Evolutionary conservation across 2,888 invertebrate genomes (phyloP), one percentile per base, ranked within the genome.

Genomic region (Pseudeuparius sepicola): DNA sequence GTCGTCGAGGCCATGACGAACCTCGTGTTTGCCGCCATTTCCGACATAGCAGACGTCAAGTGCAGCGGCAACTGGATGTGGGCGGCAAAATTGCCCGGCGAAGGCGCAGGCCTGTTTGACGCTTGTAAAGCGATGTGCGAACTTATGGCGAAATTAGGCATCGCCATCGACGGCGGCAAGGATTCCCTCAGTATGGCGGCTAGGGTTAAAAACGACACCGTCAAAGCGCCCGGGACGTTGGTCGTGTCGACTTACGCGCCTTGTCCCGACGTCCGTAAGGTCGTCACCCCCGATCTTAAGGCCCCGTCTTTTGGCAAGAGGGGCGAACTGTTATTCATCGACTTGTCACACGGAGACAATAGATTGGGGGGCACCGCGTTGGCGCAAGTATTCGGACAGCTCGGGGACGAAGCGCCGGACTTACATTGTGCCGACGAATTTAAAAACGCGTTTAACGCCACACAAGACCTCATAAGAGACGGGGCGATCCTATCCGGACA

Each of bases 1-100:
- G 85, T 98, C 0, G 90, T 85, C 1, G 98, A 98, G 63, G 84
- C 96, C 7, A 17, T 43, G 18, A 42, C 39, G 40, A 98, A 98
- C 63, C 69, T 98, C 44, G 92, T 79, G 1, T 81, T 81, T 55
- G 78, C 76, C 2, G 72, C 70, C 15, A 74, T 81, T 30, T 67
- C 70, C 1, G 67, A 69, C 35, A 49, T 79, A 13, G 67, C 81
- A 63, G 97, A 98, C 62, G 82, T 97, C 2, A 98, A 97, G 64
- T 96, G 96, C 60, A 93, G 92, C 24, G 97, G 90, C n/a, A 98
- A 98, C 63, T 98, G 97, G 97, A 98, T 98, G 98, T 98, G 97
- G 97, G 83, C 93, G 0, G 97, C 96, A 7, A 97, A 97, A 65
- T 67, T 92, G 11, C 81, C 85, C 0, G 88, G 85, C 0, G 96